Conservation (phyloP, 2,888 invertebrate species). For the Dryocosmus kuriphilus region DNA sequence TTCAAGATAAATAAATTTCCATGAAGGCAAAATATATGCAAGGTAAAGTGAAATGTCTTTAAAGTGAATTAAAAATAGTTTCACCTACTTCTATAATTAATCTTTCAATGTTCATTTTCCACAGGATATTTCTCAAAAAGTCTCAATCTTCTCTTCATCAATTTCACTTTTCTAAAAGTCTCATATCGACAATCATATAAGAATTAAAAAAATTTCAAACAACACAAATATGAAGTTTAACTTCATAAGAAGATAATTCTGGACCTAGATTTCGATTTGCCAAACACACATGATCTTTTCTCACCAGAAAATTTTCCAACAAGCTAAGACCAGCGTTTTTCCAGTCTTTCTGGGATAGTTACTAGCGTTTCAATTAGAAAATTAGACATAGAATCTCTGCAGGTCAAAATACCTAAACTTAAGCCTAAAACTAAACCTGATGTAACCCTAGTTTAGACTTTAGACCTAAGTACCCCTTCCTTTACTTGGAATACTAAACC, state of each 20-base stretch:
- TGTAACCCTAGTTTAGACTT: constrained; percentile 5
- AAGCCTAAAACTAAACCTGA: not conserved
- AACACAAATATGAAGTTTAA: not conserved
- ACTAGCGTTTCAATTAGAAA: not conserved
- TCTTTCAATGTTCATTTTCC: not conserved
- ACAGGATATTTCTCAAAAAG: constrained; percentile 5
- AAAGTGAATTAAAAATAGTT: no score
- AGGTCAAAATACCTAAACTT: not conserved
- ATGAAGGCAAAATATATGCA: no score
- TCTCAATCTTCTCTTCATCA: not conserved
- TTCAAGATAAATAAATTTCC: no score
- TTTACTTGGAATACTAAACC: constrained; percentile 13
- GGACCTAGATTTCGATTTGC: not conserved
- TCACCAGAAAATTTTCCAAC: not conserved
- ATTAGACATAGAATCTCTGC: not conserved
- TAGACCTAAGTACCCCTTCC: not conserved
- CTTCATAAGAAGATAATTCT: not conserved
- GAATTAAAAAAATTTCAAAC: not conserved
- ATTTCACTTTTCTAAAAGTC: not conserved
- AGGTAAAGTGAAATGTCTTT: no score
- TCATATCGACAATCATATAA: not conserved
- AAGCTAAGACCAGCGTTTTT: not conserved
- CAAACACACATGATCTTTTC: not conserved
- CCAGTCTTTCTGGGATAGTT: not conserved
- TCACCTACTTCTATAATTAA: not conserved